These are phyloP conservation scores for Bradypus variegatus DNA, from an alignment of 2,797 vertebrate genomes.

Conservation along the genomic window DNA sequence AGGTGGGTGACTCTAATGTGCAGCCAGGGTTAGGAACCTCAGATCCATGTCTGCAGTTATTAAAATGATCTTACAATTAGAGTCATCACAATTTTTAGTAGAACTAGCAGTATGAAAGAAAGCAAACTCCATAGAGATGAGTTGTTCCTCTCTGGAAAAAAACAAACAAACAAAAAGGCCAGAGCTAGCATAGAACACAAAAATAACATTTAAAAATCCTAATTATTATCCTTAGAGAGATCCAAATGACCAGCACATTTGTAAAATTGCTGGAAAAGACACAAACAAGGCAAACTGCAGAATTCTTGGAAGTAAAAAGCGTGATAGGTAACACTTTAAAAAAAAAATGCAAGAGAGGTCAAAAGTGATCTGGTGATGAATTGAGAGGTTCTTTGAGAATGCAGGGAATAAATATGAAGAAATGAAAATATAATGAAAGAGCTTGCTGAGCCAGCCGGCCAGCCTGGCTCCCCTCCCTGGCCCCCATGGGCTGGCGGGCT, in stretches of 20 bases:
- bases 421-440: not conserved
- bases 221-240: not conserved
- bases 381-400: not conserved
- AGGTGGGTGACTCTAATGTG: not conserved
- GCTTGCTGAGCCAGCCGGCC: too few species aligned
- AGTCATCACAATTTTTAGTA: not conserved
- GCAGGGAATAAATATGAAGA: not conserved
- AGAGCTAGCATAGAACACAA: not conserved
- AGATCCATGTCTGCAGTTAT: not conserved
- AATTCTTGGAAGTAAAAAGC: not conserved
- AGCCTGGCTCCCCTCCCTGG: too few species aligned
- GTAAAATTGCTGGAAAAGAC: not conserved
- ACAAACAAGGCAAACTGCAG: not conserved
- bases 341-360: not conserved
- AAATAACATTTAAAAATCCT: not conserved
- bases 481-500: too few species aligned
- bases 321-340: not conserved
- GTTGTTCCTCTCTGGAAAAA: too few species aligned
- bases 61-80: not conserved
- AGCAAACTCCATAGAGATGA: not conserved
- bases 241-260: not conserved
- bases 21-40: not conserved
- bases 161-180: too few species aligned
- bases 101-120: not conserved
- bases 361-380: not conserved